Percentiles rank a stretch among this genome's conserved stretches.
phyloP scores from a whole-genome alignment of 2,888 invertebrate genomes.

The Conus canariensis region DNA sequence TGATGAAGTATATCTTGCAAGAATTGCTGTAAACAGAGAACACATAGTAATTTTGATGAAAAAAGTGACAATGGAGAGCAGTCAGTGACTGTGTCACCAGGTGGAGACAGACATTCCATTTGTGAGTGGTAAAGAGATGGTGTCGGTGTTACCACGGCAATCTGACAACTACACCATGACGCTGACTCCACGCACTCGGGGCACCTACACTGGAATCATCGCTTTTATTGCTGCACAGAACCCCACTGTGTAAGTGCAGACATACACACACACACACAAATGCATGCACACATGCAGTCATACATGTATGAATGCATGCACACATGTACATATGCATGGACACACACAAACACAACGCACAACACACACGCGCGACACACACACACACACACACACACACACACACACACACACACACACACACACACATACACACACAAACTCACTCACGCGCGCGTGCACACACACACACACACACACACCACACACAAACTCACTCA shows the following conservation, averaged over 20 bases:
- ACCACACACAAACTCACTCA: too few relatives aligned
- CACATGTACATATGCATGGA: neutral
- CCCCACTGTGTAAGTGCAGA: constrained; percentile 69
- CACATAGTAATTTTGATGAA: too few relatives aligned
- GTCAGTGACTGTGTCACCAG: constrained; percentile 50
- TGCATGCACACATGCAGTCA: neutral
- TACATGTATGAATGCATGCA: constrained; percentile 24
- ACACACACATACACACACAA: neutral
- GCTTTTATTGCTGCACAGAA: constrained; percentile 74
- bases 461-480: neutral
- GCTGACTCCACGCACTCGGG: constrained; percentile 71
- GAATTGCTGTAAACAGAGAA: too few relatives aligned
- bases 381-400: neutral
- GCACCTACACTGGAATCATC: constrained; percentile 75
- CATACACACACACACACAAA: neutral
- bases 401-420: neutral
- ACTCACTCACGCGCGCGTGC: neutral
- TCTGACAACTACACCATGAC: constrained; percentile 71
- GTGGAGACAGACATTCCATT: constrained; percentile 77
- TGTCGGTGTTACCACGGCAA: constrained; percentile 75
- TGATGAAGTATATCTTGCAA: too few relatives aligned
- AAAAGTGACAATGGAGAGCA: too few relatives aligned
- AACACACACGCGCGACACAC: too few relatives aligned
- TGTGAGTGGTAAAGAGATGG: constrained; percentile 69
- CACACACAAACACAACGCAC: neutral